Percentiles rank a stretch among this genome's conserved stretches.
Conservation (phyloP, 2,113 vertebrate genomes). For the Colinus virginianus region DNA sequence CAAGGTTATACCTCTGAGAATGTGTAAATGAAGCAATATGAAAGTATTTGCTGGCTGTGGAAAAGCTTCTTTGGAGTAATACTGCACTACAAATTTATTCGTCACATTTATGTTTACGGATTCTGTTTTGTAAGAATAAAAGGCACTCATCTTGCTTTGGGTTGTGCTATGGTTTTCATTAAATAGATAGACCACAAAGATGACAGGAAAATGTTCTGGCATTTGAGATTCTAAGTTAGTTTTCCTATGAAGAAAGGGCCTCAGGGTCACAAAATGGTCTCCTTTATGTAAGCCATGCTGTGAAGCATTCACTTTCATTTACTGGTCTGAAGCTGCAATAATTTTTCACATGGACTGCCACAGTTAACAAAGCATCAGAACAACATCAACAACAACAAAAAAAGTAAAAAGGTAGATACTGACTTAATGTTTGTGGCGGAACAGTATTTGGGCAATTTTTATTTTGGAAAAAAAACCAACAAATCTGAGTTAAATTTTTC, state of each 20-base stretch:
- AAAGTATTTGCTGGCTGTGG: background rate
- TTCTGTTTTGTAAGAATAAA: background rate
- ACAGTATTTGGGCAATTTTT: background rate
- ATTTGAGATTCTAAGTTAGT: background rate
- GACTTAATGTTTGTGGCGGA: background rate
- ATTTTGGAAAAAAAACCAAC: background rate
- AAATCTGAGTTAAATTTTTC: background rate
- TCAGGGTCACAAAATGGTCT: background rate
- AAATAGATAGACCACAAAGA: background rate
- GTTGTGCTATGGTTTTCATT: background rate
- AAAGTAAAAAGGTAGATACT: background rate
- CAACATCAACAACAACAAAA: background rate
- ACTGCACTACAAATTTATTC: background rate
- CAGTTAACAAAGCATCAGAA: background rate
- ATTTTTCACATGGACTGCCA: background rate
- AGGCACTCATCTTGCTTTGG: background rate
- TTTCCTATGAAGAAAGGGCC: background rate
- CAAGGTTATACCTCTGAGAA: background rate
- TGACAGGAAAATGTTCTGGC: background rate
- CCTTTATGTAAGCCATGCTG: background rate
- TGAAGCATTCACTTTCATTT: background rate
- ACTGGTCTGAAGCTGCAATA: background rate
- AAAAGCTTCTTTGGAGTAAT: background rate
- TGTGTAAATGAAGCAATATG: background rate
- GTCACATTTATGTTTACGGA: background rate